Conservation (phyloP, 2,113 vertebrate species). For the Ochotona curzoniae region DNA sequence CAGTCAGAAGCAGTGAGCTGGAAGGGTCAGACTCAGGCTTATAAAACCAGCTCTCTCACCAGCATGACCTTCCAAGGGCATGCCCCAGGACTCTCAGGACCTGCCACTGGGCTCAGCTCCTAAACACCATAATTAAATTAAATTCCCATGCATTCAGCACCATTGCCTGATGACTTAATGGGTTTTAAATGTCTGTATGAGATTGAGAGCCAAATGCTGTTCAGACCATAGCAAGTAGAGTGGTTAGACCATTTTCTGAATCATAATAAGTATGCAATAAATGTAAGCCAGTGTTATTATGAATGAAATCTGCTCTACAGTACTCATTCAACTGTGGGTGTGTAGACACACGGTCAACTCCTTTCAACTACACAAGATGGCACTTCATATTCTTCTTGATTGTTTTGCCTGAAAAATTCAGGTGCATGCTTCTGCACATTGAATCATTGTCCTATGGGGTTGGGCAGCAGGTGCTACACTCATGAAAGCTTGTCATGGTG, state of each 20-base stretch:
- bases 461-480: conserved; percentile 43
- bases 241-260: neutral
- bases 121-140: too few species aligned
- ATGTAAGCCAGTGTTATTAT: neutral
- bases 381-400: neutral
- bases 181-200: too few species aligned
- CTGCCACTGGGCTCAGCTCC: too few species aligned
- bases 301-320: neutral
- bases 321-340: neutral
- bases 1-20: too few species aligned
- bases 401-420: conserved; percentile 19
- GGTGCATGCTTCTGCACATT: conserved; percentile 5
- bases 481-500: neutral
- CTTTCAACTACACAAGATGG: neutral
- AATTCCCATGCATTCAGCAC: too few species aligned
- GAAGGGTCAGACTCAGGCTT: too few species aligned
- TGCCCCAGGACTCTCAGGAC: too few species aligned
- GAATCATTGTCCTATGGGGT: neutral
- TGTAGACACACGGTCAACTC: rapidly evolving
- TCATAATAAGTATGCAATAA: neutral
- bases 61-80: too few species aligned
- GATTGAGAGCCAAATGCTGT: too few species aligned
- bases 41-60: too few species aligned
- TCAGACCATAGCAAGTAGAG: neutral
- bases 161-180: too few species aligned